Evolutionary conservation across 92 coral and sea anemone species (phyloP).

Genomic region (Paragorgia papillata): DNA sequence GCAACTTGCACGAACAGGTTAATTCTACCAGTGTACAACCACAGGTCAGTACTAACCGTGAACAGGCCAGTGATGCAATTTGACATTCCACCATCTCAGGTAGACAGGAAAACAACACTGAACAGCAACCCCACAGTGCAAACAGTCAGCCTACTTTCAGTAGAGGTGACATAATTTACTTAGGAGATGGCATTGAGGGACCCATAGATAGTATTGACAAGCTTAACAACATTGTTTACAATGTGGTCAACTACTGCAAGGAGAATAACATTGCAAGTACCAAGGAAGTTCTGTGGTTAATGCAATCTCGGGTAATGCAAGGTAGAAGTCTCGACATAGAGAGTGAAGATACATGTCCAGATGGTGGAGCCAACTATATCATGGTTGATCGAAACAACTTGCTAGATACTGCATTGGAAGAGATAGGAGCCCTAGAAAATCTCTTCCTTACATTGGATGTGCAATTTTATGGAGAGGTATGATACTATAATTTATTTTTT

Average conservation of each 20-base stretch:
- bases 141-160: no score
- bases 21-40: no score
- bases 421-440: conserved; percentile 1
- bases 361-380: conserved; percentile 8
- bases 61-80: no score
- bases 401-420: conserved; percentile 14
- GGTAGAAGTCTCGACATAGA: not conserved
- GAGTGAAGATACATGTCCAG: conserved; percentile 4
- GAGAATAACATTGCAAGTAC: not conserved
- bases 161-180: no score
- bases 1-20: no score
- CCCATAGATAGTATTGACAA: not conserved
- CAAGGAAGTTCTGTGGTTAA: not conserved
- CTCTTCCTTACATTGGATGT: conserved; percentile 4
- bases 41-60: no score
- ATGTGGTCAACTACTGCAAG: not conserved
- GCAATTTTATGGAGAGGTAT: conserved; percentile 31
- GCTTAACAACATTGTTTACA: not conserved
- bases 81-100: no score
- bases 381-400: conserved; percentile 28
- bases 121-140: conserved; percentile 17
- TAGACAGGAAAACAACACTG: no score
- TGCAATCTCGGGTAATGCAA: not conserved
- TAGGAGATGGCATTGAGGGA: not conserved
- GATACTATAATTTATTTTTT: no score